Conservation (phyloP, 2,113 vertebrate genomes). For the Oncorhynchus nerka region DNA sequence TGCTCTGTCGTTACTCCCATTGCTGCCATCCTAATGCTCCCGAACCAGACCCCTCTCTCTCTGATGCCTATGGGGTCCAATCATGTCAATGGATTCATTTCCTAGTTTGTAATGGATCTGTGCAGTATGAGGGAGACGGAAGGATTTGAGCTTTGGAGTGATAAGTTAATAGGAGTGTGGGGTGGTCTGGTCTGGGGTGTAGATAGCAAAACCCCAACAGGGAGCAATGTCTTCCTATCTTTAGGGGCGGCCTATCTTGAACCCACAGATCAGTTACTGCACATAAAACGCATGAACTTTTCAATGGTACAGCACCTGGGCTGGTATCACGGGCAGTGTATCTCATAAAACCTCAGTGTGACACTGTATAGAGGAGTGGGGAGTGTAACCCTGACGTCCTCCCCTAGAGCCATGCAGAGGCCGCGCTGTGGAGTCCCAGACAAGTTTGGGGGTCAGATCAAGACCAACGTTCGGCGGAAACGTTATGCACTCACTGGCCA, state of each 20-base stretch:
- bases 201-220: neutral
- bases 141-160: neutral
- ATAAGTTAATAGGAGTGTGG: neutral
- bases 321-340: neutral
- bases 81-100: neutral
- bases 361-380: neutral
- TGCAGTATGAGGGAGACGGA: neutral
- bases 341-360: neutral
- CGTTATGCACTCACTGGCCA: constrained; percentile 91
- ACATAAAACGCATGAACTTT: neutral
- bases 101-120: neutral
- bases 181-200: neutral
- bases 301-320: neutral
- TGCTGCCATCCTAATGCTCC: neutral
- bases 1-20: neutral
- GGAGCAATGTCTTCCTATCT: neutral
- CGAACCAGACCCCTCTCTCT: neutral
- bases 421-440: constrained; percentile 95
- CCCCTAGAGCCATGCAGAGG: constrained; percentile 87
- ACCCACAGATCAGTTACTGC: neutral
- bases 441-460: constrained; percentile 89
- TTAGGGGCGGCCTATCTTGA: neutral
- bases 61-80: neutral
- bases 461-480: constrained; percentile 90
- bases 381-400: neutral